These are phyloP conservation scores for Pseudorectes ferrugineus DNA, from an alignment of 2,113 vertebrate species.

Conservation along the genomic window DNA sequence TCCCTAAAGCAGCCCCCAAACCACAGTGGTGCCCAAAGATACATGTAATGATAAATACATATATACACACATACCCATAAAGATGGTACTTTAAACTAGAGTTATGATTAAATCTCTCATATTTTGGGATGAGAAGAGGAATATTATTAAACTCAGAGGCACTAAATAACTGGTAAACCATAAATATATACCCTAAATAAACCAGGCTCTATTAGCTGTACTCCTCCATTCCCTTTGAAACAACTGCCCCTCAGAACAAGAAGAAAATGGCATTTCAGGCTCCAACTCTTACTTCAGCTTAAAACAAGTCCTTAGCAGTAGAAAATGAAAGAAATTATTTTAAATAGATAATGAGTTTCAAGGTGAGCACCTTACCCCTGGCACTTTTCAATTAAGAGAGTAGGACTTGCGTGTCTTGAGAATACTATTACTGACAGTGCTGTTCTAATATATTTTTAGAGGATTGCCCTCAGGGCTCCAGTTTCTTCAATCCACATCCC, in stretches of 20 bases:
- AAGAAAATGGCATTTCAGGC: not conserved
- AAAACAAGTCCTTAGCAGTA: not conserved
- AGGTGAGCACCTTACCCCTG: slow-evolving; percentile 55
- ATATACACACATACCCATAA: not conserved
- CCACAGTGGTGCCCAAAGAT: not conserved
- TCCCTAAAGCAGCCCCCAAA: not conserved
- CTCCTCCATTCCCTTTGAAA: not conserved
- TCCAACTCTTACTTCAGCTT: not conserved
- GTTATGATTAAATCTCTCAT: not conserved
- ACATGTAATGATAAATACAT: not conserved
- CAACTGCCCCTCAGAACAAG: not conserved
- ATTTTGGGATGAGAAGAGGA: not conserved
- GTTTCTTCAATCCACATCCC: slow-evolving; percentile 18
- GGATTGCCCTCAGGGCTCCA: slow-evolving; percentile 41
- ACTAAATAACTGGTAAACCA: not conserved
- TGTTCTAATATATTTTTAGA: slow-evolving; percentile 54
- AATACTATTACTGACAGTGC: slow-evolving; percentile 3
- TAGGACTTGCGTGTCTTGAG: not conserved
- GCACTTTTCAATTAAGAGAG: slow-evolving; percentile 59
- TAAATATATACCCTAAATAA: not conserved
- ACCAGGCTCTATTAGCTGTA: not conserved
- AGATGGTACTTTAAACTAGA: not conserved
- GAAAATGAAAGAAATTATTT: not conserved
- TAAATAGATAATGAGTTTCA: slow-evolving; percentile 49
- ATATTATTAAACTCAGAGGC: not conserved